Evolutionary conservation across 2,797 vertebrate genomes (phyloP).

Genomic region (Selene dorsalis): DNA sequence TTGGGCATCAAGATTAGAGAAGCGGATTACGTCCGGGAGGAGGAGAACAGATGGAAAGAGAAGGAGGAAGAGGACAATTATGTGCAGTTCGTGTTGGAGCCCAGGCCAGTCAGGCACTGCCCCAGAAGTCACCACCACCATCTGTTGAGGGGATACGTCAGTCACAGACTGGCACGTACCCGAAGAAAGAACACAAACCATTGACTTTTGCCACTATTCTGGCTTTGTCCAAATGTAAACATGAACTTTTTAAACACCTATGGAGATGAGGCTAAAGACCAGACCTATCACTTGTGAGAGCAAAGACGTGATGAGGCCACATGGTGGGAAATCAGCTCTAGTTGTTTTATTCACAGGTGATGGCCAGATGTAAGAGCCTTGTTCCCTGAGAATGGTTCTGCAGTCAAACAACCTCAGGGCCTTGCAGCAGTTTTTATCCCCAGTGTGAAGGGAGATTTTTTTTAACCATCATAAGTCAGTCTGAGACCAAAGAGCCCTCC

Average conservation of each 20-base stretch:
- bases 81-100: slow-evolving; percentile 55
- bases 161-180: slow-evolving; percentile 2
- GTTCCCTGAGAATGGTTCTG: neutral
- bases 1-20: slow-evolving; percentile 71
- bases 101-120: slow-evolving; percentile 39
- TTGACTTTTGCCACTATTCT: neutral
- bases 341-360: slow-evolving; percentile 34
- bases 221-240: neutral
- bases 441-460: neutral
- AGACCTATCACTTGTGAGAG: neutral
- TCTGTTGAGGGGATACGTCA: slow-evolving; percentile 51
- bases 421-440: slow-evolving; percentile 10
- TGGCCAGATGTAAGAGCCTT: slow-evolving; percentile 21
- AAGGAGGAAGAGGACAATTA: slow-evolving; percentile 74
- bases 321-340: slow-evolving; percentile 1
- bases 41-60: slow-evolving; percentile 64
- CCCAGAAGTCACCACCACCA: slow-evolving; percentile 48
- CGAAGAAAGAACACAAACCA: slow-evolving; percentile 2
- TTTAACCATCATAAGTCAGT: slow-evolving; percentile 15
- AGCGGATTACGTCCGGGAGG: slow-evolving; percentile 59
- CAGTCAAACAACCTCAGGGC: neutral
- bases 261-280: neutral
- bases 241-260: neutral
- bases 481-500: slow-evolving; percentile 1
- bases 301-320: neutral